These are phyloP conservation scores for Arrhamphus sclerolepis DNA, from an alignment of 2,797 vertebrate species.

Conservation along the genomic window DNA sequence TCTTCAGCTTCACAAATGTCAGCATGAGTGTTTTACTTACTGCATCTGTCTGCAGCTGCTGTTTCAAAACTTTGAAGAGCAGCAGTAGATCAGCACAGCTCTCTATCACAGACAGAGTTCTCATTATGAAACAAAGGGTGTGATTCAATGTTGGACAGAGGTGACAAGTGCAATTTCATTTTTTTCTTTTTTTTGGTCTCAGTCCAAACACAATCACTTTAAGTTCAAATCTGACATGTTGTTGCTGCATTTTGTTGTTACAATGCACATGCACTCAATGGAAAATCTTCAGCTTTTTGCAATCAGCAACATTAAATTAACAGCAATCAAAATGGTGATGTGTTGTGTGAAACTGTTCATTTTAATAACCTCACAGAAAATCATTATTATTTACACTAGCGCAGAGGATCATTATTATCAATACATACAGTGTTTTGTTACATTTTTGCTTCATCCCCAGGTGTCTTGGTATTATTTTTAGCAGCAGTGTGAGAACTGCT, in stretches of 20 bases:
- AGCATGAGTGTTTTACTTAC: neutral
- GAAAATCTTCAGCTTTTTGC: too few relatives aligned
- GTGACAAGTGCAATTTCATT: neutral
- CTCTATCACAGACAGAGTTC: neutral
- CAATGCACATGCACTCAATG: neutral
- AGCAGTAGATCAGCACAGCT: neutral
- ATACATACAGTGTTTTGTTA: neutral
- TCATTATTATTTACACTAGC: neutral
- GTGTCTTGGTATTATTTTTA: neutral
- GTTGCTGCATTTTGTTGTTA: too few relatives aligned
- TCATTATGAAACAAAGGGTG: neutral
- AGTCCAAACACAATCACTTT: too few relatives aligned
- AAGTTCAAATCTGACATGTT: too few relatives aligned
- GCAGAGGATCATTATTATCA: neutral
- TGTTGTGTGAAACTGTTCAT: constrained; percentile 2
- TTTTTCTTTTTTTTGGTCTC: too few relatives aligned
- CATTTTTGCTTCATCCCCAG: neutral
- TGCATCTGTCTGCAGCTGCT: neutral
- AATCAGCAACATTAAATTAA: neutral
- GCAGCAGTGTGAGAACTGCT: constrained; percentile 8
- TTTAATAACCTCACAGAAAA: neutral
- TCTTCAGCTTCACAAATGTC: neutral
- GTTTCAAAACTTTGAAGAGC: neutral
- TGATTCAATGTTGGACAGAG: neutral
- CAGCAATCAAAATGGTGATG: neutral